phyloP scores from a whole-genome alignment of 2,888 invertebrate species.

The Melinopterus prodromus region DNA sequence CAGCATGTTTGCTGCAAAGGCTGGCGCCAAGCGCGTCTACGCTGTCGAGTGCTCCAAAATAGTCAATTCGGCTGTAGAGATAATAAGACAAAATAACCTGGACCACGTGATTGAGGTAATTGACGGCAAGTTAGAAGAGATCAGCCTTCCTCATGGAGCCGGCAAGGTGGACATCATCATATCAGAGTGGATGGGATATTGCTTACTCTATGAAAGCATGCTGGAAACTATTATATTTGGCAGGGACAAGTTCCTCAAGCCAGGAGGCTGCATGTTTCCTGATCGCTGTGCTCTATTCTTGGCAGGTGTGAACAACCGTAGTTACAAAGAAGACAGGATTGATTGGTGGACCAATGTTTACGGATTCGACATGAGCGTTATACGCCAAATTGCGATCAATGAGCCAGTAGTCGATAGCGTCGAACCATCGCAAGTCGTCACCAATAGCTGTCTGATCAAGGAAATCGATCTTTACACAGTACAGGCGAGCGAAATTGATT shows the following conservation, averaged over 20 bases:
- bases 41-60: constrained; percentile 99
- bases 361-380: constrained; percentile 99
- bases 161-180: constrained; percentile 93
- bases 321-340: constrained; percentile 99
- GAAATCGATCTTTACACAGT: constrained; percentile 99
- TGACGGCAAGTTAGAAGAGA: constrained; percentile 89
- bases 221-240: constrained; percentile 98
- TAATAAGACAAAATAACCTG: constrained; percentile 86
- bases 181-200: constrained; percentile 83
- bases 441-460: constrained; percentile 93
- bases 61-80: constrained; percentile 95
- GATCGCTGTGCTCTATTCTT: constrained; percentile 93
- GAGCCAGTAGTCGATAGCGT: constrained; percentile 99
- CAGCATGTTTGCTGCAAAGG: constrained; percentile 99
- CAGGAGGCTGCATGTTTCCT: constrained; percentile 94
- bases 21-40: constrained; percentile 70
- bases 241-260: constrained; percentile 95
- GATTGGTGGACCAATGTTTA: constrained; percentile 99
- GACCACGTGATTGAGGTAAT: constrained; percentile 83
- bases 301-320: constrained; percentile 93
- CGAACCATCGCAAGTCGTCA: no score
- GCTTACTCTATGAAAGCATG: constrained; percentile 99
- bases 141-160: constrained; percentile 88
- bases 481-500: constrained; percentile 93
- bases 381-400: constrained; percentile 95